A percentile compares a stretch with the other conserved stretches of the same genome.
Conservation (phyloP, 2,888 invertebrate species). For the Seira sanloemensis region DNA sequence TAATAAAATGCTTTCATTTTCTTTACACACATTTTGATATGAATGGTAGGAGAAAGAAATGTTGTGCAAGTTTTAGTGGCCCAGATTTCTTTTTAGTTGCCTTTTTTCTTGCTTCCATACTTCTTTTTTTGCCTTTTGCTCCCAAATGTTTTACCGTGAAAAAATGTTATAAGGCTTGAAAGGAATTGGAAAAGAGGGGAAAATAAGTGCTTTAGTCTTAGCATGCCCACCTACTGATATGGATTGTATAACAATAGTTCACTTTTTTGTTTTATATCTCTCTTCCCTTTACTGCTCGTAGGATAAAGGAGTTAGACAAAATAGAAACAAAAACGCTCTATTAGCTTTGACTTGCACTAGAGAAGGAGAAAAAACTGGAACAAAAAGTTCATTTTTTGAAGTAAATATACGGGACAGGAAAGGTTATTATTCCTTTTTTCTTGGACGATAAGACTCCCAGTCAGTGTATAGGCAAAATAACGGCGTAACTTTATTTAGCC, state of each 20-base stretch:
- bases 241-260: not conserved
- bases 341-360: not conserved
- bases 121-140: too few species aligned
- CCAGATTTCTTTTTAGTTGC: constrained; percentile 50
- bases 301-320: constrained; percentile 2
- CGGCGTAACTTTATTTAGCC: not conserved
- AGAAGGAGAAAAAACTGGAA: not conserved
- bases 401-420: not conserved
- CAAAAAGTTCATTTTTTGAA: not conserved
- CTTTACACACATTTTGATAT: constrained; percentile 43
- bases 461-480: not conserved
- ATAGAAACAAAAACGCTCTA: constrained; percentile 33
- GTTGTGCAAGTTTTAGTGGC: constrained; percentile 62
- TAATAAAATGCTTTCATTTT: constrained; percentile 27
- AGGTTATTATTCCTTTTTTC: constrained; percentile 4
- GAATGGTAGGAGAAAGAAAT: constrained; percentile 27
- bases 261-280: constrained; percentile 23
- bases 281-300: constrained; percentile 9
- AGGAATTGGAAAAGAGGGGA: not conserved
- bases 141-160: not conserved
- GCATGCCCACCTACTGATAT: not conserved
- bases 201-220: not conserved
- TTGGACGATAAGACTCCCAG: not conserved
- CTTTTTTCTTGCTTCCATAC: constrained; percentile 1
- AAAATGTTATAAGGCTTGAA: not conserved